Conservation (phyloP, 2,113 vertebrate species). For the Pitta sordida region DNA sequence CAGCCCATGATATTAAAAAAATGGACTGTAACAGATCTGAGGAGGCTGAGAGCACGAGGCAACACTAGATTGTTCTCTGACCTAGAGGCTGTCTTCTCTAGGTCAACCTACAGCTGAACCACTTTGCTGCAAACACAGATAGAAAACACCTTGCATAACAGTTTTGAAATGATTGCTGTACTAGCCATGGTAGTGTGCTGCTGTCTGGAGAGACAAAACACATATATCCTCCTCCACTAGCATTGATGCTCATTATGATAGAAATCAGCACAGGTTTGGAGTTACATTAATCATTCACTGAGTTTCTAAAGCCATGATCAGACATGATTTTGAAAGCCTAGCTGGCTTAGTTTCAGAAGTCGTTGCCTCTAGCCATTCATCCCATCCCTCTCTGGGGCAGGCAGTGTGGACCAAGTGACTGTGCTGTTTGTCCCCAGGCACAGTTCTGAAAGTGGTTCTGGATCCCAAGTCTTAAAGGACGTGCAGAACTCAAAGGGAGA, state of each 20-base stretch:
- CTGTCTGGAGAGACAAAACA: background rate
- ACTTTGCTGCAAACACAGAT: accelerated
- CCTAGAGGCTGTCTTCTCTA: background rate
- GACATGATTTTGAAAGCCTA: background rate
- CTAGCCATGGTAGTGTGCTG: background rate
- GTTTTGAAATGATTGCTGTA: background rate
- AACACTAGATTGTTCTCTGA: background rate
- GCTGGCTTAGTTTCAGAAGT: background rate
- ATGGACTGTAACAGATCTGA: background rate
- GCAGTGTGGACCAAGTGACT: background rate
- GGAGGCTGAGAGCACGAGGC: background rate
- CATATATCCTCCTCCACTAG: background rate
- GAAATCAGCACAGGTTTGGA: background rate
- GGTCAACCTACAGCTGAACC: background rate
- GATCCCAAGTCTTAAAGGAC: background rate
- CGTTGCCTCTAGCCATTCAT: background rate
- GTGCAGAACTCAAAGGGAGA: background rate
- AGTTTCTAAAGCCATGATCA: background rate
- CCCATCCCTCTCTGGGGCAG: background rate
- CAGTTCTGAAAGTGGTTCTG: background rate
- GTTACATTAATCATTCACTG: background rate
- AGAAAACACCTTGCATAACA: background rate
- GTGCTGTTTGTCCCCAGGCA: background rate
- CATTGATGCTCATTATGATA: background rate
- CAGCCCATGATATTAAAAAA: background rate